Evolutionary conservation across 2,797 vertebrate genomes (phyloP).

Genomic region (Peromyscus aztecus): DNA sequence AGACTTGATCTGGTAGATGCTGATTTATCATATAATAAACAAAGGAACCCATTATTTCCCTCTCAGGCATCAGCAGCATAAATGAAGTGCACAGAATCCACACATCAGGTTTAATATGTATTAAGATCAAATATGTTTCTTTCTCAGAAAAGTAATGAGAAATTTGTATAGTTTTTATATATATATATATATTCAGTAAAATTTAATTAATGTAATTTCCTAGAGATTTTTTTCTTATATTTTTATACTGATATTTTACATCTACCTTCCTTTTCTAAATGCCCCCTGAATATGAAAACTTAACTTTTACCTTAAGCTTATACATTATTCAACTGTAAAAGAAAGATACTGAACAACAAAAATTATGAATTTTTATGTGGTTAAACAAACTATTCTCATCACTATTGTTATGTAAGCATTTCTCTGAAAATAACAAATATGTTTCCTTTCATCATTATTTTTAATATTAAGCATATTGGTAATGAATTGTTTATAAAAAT

Average conservation of each 20-base stretch:
- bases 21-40: not conserved
- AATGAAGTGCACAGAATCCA: not conserved
- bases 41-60: not conserved
- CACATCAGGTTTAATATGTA: not conserved
- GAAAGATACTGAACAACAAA: conserved; percentile 65
- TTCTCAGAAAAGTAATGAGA: not conserved
- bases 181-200: not conserved
- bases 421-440: conserved; percentile 44
- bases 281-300: conserved; percentile 75
- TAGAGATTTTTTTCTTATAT: conserved; percentile 68
- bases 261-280: conserved; percentile 60
- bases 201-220: not conserved
- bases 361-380: conserved; percentile 65
- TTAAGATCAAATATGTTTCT: conserved; percentile 2
- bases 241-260: conserved; percentile 61
- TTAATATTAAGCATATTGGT: conserved; percentile 1
- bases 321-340: conserved; percentile 63
- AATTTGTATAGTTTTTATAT: not conserved
- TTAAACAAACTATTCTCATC: not conserved
- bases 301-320: conserved; percentile 68
- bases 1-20: not conserved
- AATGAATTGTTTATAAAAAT: conserved; percentile 43
- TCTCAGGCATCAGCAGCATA: not conserved
- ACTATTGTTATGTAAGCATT: conserved; percentile 27
- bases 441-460: not conserved